Conservation (phyloP, 53 echinoderm and acorn worm species). For the Hippasteria phrygiana region DNA sequence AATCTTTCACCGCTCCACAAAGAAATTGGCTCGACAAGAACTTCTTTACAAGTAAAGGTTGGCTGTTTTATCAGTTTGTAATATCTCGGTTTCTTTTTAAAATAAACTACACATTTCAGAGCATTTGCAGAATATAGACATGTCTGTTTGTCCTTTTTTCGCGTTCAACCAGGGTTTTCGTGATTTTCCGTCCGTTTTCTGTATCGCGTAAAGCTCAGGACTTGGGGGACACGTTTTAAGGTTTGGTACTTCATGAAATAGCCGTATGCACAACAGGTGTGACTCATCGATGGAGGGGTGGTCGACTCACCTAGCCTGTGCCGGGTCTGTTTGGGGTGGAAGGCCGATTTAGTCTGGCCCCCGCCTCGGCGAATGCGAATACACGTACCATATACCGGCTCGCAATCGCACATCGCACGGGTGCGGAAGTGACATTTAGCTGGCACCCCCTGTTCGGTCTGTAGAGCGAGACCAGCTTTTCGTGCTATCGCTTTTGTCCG, state of each 20-base stretch:
- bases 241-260: neutral
- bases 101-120: too few species aligned
- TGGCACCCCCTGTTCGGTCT: neutral
- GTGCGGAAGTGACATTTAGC: neutral
- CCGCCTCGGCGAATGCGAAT: neutral
- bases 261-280: neutral
- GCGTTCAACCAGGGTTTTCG: neutral
- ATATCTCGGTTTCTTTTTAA: too few species aligned
- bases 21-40: too few species aligned
- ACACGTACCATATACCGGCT: too few species aligned
- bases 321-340: slow-evolving; percentile 26
- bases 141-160: too few species aligned
- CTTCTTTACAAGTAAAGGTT: too few species aligned
- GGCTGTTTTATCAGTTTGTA: too few species aligned
- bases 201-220: neutral
- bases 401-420: neutral
- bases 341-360: neutral
- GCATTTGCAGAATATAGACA: too few species aligned
- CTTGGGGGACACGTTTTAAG: neutral
- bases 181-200: neutral
- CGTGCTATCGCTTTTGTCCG: slow-evolving; percentile 42
- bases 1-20: too few species aligned
- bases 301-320: slow-evolving; percentile 5
- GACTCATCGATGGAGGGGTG: slow-evolving; percentile 42
- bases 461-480: slow-evolving; percentile 51